Base-by-base conservation (phyloP, 1,140 invertebrate species). In the Parasteatoda tepidariorum region DNA sequence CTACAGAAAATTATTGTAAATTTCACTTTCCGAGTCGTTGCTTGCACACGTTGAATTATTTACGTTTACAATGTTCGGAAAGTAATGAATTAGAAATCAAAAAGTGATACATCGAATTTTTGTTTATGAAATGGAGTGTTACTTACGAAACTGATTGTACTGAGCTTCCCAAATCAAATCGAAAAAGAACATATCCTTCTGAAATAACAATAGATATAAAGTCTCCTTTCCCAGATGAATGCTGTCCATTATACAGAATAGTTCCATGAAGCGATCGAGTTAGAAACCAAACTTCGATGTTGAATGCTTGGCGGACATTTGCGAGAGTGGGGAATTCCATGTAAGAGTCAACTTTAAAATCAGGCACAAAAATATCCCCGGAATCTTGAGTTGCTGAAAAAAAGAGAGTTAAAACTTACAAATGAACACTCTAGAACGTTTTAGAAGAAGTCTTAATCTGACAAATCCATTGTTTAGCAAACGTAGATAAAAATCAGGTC, bases 251-350 rank as follows among this genome's bases (percentile, higher is more conserved):
- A 89, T 96, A 97, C 31, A 97, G 89, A 30, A 97, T 89, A 86
- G 96, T 90, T 85, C 96, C 96, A 87, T 96, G 93, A 70, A 91
- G 91, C 78, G 93, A 91, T 76, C 92, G 92, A n/a, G 94, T 92
- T 85, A 95, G 91, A 89, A 98, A 95, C 94, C 94, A 96, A 68
- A 97, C 90, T 90, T 96, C 95, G 78, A 97, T 92, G 33, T 93
- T 92, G 87, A 96, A 94, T 73, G 93, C 91, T 88, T 94, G 93
- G 4, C 93, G 92, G 2, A 95, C 92, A 67, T 93, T 93, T 86
- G 95, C 93, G 11, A 95, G 90, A 75, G 93, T 92, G 1, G 94
- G 93, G 55, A 96, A 90, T 88, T 94, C 93, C 57, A 97, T 89
- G 87, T 92, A 96, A 85, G 94, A 94, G 68, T 93, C 92, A 2